Evolutionary conservation across 1,140 invertebrate genomes (phyloP), one percentile per base, ranked within the genome.

Genomic region (Helicoverpa armigera): DNA sequence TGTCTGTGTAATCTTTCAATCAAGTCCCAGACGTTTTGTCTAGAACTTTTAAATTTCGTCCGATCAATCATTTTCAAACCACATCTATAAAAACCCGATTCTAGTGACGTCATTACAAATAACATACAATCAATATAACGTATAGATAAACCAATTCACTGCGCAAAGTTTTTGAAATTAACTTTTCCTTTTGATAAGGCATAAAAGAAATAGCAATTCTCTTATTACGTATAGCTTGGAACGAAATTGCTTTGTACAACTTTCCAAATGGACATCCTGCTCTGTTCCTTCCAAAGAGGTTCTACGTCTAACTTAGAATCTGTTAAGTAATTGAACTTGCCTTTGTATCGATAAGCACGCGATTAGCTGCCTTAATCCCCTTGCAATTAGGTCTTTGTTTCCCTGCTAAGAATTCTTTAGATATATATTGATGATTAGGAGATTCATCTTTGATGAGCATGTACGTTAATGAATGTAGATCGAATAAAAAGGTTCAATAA

Each of bases 281-380:
- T 35, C 54, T 31, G 60, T 67, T 56, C 61, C 5, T 7, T 77
- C 78, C 81, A 82, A 82, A 82, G 81, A 75, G 63, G 70, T 67
- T 67, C 53, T 82, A 79, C 76, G 61, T 69, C 50, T 56, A 78
- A 82, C 23, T 79, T 74, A 63, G 69, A 74, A 82, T 82, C 81
- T 82, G 76, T 79, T 82, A 79, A 79, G 81, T 79, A 82, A 82
- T 82, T 82, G 81, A 82, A 65, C 67, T 63, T 31, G 76, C 72
- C 70, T 82, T 82, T 82, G 80, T 79, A 29, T 69, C 29, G 35
- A 70, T 79, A 65, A 70, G 53, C 54, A 60, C n/a, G 53, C 76
- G 65, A 79, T 79, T 79, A 79, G 31, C 65, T 16, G 29, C 76
- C 50, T 60, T 79, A 79, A 56, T 14, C 14, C 11, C 13, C 13